Evolutionary conservation across 2,113 vertebrate genomes (phyloP).

Genomic region (Elephantulus edwardii): DNA sequence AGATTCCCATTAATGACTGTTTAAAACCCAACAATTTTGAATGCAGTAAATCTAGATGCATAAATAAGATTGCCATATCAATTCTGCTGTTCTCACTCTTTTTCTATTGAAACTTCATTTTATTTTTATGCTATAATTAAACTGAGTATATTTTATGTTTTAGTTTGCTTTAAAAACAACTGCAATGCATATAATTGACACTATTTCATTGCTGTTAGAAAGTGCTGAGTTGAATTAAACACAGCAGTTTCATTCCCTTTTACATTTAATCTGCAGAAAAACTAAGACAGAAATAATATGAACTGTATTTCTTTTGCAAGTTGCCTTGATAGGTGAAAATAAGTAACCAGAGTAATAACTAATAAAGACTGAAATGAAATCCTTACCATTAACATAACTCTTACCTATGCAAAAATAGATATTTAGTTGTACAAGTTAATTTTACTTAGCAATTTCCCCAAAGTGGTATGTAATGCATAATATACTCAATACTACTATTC

Average conservation of each 20-base stretch:
- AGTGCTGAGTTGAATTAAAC: conserved; percentile 76
- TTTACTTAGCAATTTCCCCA: conserved; percentile 51
- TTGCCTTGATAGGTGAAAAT: conserved; percentile 52
- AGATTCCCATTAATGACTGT: conserved; percentile 71
- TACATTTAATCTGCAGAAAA: conserved; percentile 62
- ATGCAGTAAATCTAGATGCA: conserved; percentile 66
- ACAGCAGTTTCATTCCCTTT: conserved; percentile 59
- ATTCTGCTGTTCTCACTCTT: conserved; percentile 59
- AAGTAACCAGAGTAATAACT: conserved; percentile 54
- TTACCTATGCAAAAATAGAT: conserved; percentile 49
- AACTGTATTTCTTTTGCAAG: conserved; percentile 58
- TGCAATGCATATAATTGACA: conserved; percentile 70
- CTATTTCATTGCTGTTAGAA: conserved; percentile 79
- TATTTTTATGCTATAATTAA: conserved; percentile 81
- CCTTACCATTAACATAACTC: conserved; percentile 43
- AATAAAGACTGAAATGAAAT: conserved; percentile 60
- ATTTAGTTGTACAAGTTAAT: conserved; percentile 21
- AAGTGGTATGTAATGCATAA: conserved; percentile 27
- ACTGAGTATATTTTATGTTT: conserved; percentile 74
- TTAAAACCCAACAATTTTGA: conserved; percentile 68
- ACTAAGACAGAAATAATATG: conserved; percentile 57
- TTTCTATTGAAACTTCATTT: conserved; percentile 72
- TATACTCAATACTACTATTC: conserved; percentile 18
- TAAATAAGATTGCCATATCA: conserved; percentile 70
- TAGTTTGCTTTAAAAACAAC: conserved; percentile 75